phyloP scores from a whole-genome alignment of 1,140 invertebrate species.

The Papilio polyxenes region DNA sequence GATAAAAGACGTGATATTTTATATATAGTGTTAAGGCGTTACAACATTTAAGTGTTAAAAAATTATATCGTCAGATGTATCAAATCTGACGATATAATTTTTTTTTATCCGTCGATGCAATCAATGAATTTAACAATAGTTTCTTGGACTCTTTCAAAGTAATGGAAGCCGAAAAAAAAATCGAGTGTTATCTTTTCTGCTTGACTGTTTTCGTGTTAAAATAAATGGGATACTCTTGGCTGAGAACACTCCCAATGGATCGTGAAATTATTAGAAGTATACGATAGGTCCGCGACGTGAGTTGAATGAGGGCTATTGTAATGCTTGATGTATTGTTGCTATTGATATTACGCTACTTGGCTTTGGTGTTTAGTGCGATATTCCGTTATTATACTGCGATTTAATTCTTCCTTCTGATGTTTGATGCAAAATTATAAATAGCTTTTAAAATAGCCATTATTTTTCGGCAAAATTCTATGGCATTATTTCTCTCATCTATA shows the following conservation, averaged over 20 bases:
- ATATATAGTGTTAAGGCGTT: not conserved
- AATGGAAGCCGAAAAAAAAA: constrained; percentile 53
- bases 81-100: not conserved
- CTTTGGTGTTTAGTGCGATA: constrained; percentile 45
- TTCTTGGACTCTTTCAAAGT: constrained; percentile 14
- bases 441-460: not conserved
- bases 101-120: constrained; percentile 17
- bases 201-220: constrained; percentile 59
- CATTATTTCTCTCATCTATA: not conserved
- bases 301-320: constrained; percentile 44
- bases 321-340: constrained; percentile 55
- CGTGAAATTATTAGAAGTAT: constrained; percentile 66
- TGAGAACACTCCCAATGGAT: constrained; percentile 64
- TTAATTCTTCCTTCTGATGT: constrained; percentile 5
- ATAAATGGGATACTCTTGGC: constrained; percentile 69
- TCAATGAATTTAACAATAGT: constrained; percentile 19
- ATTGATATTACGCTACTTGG: constrained; percentile 57
- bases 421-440: not conserved
- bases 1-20: not conserved
- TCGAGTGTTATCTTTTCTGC: constrained; percentile 60
- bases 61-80: too few relatives aligned
- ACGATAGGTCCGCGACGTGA: constrained; percentile 41
- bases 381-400: constrained; percentile 24
- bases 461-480: not conserved
- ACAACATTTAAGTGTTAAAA: not conserved